These are phyloP conservation scores for Cryptoleucopteryx plumbea DNA, from an alignment of 2,113 vertebrate genomes.

Conservation along the genomic window DNA sequence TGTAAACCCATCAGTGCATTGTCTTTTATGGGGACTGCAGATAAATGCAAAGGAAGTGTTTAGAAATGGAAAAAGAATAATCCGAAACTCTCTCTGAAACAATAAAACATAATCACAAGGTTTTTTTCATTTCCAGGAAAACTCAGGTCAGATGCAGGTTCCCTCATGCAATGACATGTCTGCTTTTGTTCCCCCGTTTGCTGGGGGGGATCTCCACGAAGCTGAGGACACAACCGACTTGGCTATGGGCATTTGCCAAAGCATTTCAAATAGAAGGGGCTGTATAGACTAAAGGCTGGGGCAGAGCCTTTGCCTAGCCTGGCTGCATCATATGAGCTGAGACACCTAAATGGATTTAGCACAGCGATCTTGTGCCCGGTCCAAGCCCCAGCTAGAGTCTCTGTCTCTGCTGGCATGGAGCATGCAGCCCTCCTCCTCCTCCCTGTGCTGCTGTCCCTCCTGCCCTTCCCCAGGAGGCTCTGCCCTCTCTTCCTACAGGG, in stretches of 20 bases:
- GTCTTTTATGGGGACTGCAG: not conserved
- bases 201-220: not conserved
- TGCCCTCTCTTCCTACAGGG: not conserved
- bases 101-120: not conserved
- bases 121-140: not conserved
- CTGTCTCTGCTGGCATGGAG: not conserved
- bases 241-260: not conserved
- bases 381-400: not conserved
- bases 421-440: not conserved
- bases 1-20: not conserved
- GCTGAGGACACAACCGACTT: not conserved
- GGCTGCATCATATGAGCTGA: not conserved
- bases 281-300: not conserved
- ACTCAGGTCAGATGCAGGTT: not conserved
- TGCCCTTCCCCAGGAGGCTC: not conserved
- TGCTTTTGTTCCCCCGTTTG: not conserved
- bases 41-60: not conserved
- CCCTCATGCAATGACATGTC: not conserved
- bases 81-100: not conserved
- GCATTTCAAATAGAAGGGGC: not conserved
- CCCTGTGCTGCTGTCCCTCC: not conserved
- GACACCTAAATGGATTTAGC: not conserved
- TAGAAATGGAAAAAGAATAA: not conserved
- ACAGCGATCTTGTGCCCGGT: no score
- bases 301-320: not conserved